These are phyloP conservation scores for Thecocarcelia acutangulata DNA, from an alignment of 2,888 invertebrate genomes.

Conservation along the genomic window DNA sequence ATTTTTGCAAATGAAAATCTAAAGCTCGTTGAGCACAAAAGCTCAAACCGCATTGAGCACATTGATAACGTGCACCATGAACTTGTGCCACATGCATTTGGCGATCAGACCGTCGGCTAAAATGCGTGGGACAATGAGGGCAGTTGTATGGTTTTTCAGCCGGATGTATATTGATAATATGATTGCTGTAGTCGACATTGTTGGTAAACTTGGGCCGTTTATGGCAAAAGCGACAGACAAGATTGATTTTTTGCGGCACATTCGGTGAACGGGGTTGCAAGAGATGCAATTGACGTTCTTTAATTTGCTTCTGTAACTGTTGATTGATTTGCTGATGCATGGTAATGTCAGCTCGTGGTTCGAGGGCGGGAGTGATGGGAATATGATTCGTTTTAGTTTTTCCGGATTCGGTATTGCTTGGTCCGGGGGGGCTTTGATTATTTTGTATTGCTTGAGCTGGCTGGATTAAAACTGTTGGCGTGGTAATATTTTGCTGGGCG, in stretches of 20 bases:
- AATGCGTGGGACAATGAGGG: constrained; percentile 75
- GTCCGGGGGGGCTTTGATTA: not conserved
- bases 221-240: constrained; percentile 78
- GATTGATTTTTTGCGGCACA: constrained; percentile 68
- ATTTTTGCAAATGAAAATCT: constrained; percentile 77
- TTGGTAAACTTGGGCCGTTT: constrained; percentile 78
- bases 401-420: not conserved
- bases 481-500: constrained; percentile 14
- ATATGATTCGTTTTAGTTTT: not conserved
- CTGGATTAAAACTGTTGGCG: constrained; percentile 46
- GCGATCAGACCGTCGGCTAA: constrained; percentile 75
- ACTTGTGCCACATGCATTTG: constrained; percentile 75
- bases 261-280: constrained; percentile 62
- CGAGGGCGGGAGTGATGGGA: constrained; percentile 3
- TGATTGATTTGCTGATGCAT: constrained; percentile 57
- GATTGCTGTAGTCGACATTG: constrained; percentile 77
- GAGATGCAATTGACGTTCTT: constrained; percentile 59
- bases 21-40: constrained; percentile 76
- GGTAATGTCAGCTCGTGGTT: not conserved
- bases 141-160: constrained; percentile 77
- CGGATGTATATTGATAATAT: constrained; percentile 77
- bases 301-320: constrained; percentile 64
- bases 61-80: constrained; percentile 76
- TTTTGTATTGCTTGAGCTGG: constrained; percentile 5
- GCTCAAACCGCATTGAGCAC: constrained; percentile 77